These are phyloP conservation scores for Brachionus sp. DNA, from an alignment of 1,140 invertebrate species.

Conservation along the genomic window DNA sequence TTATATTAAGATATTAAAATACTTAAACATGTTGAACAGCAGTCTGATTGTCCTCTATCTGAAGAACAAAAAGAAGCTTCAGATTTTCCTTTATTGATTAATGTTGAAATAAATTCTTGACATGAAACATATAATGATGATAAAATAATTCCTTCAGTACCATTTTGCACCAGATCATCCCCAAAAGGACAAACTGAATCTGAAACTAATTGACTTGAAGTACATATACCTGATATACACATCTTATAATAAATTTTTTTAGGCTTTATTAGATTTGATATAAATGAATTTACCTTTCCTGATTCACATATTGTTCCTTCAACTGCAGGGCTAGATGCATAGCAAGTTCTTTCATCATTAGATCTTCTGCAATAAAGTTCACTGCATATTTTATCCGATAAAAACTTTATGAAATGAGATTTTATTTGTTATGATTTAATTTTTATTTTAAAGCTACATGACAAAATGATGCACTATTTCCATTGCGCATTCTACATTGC, in stretches of 20 bases:
- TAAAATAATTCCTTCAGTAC: not conserved
- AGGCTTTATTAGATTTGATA: no score
- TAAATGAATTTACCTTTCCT: slow-evolving; percentile 33
- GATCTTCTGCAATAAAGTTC: not conserved
- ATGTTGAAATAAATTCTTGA: not conserved
- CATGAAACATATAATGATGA: not conserved
- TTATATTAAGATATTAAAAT: no score
- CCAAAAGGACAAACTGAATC: not conserved
- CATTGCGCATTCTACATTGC: not conserved
- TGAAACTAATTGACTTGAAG: not conserved
- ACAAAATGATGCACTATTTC: not conserved
- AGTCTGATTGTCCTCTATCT: not conserved
- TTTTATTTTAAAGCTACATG: not conserved
- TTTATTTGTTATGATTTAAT: not conserved
- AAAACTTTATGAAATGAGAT: not conserved
- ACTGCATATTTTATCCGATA: not conserved
- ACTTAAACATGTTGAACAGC: not conserved
- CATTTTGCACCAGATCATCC: not conserved
- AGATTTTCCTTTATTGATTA: not conserved
- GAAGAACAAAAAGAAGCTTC: not conserved
- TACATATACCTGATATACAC: not conserved
- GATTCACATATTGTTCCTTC: slow-evolving; percentile 11
- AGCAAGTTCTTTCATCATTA: not conserved
- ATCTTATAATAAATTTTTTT: not conserved
- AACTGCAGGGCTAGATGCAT: not conserved